Evolutionary conservation across 1,140 invertebrate genomes (phyloP).

Genomic region (Drosophila sturtevanti): DNA sequence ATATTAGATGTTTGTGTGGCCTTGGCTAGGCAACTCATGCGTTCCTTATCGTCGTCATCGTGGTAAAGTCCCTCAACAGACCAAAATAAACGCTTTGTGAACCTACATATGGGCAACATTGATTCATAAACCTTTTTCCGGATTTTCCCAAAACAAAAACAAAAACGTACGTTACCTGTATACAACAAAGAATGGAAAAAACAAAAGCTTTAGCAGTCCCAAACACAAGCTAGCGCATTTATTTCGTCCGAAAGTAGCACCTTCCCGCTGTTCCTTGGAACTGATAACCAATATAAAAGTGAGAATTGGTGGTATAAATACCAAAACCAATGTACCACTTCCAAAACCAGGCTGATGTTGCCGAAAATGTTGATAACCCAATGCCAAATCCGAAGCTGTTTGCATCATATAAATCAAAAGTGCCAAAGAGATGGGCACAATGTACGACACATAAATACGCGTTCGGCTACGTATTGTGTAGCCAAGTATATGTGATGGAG

Average conservation of each 20-base stretch:
- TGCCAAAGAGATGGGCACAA: constrained; percentile 83
- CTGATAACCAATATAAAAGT: constrained; percentile 62
- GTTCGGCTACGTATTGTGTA: constrained; percentile 84
- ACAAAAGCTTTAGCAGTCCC: constrained; percentile 83
- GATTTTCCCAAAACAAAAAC: no score
- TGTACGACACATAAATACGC: constrained; percentile 84
- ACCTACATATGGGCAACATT: constrained; percentile 82
- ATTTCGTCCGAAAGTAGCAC: constrained; percentile 74
- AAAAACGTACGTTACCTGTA: constrained; percentile 85
- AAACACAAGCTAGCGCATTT: constrained; percentile 42
- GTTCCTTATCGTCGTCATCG: constrained; percentile 84
- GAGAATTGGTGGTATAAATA: constrained; percentile 58
- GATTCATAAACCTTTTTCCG: background rate
- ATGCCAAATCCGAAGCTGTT: constrained; percentile 83
- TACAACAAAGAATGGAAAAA: constrained; percentile 87
- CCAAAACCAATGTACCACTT: constrained; percentile 58
- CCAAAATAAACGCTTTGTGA: constrained; percentile 87
- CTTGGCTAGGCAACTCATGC: constrained; percentile 84
- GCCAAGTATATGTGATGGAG: constrained; percentile 83
- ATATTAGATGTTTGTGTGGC: constrained; percentile 86
- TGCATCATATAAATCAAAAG: constrained; percentile 83
- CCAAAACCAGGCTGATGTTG: constrained; percentile 81
- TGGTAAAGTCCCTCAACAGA: constrained; percentile 87
- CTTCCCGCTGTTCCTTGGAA: constrained; percentile 84
- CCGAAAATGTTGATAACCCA: constrained; percentile 84